phyloP scores from a whole-genome alignment of 2,888 invertebrate genomes.

The Rhabditoides inermis region DNA sequence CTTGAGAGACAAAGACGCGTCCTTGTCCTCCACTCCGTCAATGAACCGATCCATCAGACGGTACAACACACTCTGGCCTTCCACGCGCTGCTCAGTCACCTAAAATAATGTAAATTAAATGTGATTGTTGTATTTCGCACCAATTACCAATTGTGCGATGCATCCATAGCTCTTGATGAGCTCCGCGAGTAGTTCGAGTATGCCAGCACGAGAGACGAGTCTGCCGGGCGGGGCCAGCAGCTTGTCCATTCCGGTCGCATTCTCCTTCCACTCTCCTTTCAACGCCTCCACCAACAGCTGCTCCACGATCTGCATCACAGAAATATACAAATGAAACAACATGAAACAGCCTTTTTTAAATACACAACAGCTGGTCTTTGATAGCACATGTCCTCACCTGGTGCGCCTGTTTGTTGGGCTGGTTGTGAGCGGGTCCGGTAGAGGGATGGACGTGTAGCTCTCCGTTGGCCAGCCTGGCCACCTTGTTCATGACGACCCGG shows the following conservation, averaged over 20 bases:
- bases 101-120: no score
- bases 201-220: constrained; percentile 12
- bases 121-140: no score
- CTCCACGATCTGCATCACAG: constrained; percentile 15
- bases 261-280: constrained; percentile 15
- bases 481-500: no score
- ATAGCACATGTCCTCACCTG: no score
- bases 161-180: constrained; percentile 25
- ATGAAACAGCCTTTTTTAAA: no score
- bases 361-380: no score
- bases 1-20: constrained; percentile 11
- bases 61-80: constrained; percentile 10
- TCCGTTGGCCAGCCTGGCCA: no score
- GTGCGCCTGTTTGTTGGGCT: no score
- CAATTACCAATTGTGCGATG: constrained; percentile 15
- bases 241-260: neutral
- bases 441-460: no score
- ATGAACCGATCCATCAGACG: constrained; percentile 16
- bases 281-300: constrained; percentile 21
- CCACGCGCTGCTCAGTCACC: no score
- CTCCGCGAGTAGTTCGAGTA: constrained; percentile 23
- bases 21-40: constrained; percentile 2
- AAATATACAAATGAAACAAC: no score
- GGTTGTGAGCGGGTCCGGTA: no score
- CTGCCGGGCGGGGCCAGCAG: neutral